Conservation (phyloP, 2,113 vertebrate genomes). For the Brachyhypopomus occidentalis region DNA sequence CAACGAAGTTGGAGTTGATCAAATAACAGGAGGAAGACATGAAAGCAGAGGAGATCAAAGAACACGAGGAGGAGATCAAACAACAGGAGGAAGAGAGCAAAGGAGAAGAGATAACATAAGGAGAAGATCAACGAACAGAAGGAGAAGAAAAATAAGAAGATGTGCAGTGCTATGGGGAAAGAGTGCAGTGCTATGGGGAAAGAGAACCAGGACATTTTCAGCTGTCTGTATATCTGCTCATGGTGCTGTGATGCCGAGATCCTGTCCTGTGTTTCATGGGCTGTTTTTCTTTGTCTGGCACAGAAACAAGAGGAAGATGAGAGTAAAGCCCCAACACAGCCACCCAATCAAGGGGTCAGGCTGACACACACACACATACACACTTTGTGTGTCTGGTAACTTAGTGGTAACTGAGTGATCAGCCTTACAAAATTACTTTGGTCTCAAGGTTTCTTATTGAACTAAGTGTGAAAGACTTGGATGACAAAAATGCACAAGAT, state of each 20-base stretch:
- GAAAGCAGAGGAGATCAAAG: no score
- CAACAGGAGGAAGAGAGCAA: background rate
- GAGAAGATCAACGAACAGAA: background rate
- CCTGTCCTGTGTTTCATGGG: background rate
- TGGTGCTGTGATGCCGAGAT: background rate
- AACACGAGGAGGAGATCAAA: background rate
- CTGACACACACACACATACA: background rate
- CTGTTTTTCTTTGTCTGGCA: background rate
- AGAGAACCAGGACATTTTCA: background rate
- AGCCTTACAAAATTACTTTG: conserved; percentile 18
- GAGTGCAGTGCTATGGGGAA: background rate
- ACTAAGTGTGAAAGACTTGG: conserved; percentile 8
- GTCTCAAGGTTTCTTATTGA: conserved; percentile 21
- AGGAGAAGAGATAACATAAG: no score
- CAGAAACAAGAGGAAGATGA: background rate
- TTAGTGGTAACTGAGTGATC: no score
- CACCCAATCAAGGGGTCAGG: background rate
- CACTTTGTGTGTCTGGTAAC: no score
- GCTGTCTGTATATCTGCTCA: background rate
- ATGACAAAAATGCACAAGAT: conserved; percentile 4
- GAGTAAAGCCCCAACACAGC: background rate
- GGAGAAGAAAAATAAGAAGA: background rate
- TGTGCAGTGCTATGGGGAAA: background rate
- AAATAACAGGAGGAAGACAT: no score
- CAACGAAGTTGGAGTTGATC: no score